Evolutionary conservation across 2,888 invertebrate genomes (phyloP), one percentile per base, ranked within the genome.

Genomic region (Drosophila anomalata): DNA sequence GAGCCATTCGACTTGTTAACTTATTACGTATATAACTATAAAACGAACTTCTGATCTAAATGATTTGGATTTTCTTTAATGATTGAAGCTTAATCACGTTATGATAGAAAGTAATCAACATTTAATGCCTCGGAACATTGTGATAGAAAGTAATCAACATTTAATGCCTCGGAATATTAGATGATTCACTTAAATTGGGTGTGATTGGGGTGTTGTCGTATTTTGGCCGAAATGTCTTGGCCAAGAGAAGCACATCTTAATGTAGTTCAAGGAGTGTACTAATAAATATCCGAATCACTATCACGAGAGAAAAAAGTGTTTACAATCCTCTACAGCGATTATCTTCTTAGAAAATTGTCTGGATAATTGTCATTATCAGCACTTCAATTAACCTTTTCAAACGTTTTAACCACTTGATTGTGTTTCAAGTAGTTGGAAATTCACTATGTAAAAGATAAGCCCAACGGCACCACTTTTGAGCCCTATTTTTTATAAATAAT

Each of bases 11-110:
- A 54, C 33, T n/a, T 67, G 50, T 67, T 58, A 67, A 75, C 39
- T 67, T 72, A 74, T 72, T 72, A 33, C 58, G 59, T 39, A 72
- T 39, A 12, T 51, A 52, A 58, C 44, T 36, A 22, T 4, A 22
- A 44, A 44, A 5, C 6, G 22, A 44, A 42, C 36, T 14, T n/a
- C 7, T 36, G 7, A n/a, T 36, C n/a, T 14, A n/a, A 0, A 7
- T n/a, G 39, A 12, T 17, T 39, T 39, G 11, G 14, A 39, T 39
- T 39, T 29, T 29, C 29, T 29, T 29, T 29, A 9, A 29, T 9
- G 9, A 29, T 29, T 29, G 9, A 29, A 29, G 29, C 9, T 39
- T 14, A 14, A 39, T 8, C 14, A 14, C 2, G 0, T 39, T 1
- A 2, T 14, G 39, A 14, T 14, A 39, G 12, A 11, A 11, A 33